Conservation (phyloP, 2,797 vertebrate species). For the Bryconaethiops microstoma region DNA sequence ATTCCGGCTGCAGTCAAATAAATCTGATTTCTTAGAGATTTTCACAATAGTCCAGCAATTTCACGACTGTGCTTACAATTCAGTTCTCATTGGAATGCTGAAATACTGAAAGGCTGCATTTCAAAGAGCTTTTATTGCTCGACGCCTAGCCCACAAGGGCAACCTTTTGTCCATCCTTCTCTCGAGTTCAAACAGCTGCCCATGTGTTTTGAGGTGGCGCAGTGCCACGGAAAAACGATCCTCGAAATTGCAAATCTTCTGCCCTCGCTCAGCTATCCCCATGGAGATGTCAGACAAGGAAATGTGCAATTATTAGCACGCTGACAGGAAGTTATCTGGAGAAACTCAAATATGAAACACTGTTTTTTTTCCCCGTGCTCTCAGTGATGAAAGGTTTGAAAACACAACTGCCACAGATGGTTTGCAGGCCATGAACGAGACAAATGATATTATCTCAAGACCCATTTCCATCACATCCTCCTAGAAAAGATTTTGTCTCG, state of each 20-base stretch:
- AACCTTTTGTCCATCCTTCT: slow-evolving; percentile 33
- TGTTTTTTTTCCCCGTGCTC: slow-evolving; percentile 13
- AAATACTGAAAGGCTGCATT: slow-evolving; percentile 31
- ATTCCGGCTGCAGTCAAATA: slow-evolving; percentile 26
- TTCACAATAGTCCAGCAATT: slow-evolving; percentile 27
- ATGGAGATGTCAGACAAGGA: slow-evolving; percentile 32
- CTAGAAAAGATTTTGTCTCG: slow-evolving; percentile 5
- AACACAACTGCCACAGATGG: slow-evolving; percentile 29
- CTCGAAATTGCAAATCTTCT: slow-evolving; percentile 38
- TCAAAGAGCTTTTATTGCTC: slow-evolving; percentile 27
- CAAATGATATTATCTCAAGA: slow-evolving; percentile 34
- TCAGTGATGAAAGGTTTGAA: slow-evolving; percentile 36
- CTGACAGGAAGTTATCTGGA: slow-evolving; percentile 32
- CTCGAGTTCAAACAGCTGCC: slow-evolving; percentile 17
- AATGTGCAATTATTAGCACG: slow-evolving; percentile 32
- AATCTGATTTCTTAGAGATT: slow-evolving; percentile 29
- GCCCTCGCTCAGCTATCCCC: slow-evolving; percentile 23
- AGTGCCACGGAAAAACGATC: slow-evolving; percentile 37
- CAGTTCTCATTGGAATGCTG: slow-evolving; percentile 16
- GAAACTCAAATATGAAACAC: slow-evolving; percentile 7
- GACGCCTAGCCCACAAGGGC: slow-evolving; percentile 23
- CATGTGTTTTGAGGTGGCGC: slow-evolving; percentile 15
- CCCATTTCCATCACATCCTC: slow-evolving; percentile 9
- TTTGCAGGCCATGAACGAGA: slow-evolving; percentile 16
- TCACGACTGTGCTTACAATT: slow-evolving; percentile 26